Base-by-base conservation (phyloP, 30 jellyfish, hydroid and myxozoan species). In the Rhopilema esculentum region DNA sequence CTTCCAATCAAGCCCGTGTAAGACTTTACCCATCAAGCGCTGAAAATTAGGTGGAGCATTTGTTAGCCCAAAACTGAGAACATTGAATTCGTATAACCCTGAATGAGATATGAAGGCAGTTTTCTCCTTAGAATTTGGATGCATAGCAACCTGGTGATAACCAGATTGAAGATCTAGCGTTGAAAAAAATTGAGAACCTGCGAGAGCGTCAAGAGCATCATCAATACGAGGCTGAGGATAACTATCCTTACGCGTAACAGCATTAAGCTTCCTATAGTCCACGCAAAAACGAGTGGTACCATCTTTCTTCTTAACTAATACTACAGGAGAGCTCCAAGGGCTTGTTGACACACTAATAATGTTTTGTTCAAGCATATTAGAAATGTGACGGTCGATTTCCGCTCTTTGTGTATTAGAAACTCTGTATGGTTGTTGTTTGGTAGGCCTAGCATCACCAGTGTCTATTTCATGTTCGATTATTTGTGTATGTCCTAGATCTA, bases 281-380 rank as follows among this genome's bases (percentile, higher is more conserved):
- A 77, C 33, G 69, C 91, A 81, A 33, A 83, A 70, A 18, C 97
- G 89, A 23, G 76, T 25, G 50, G 73, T 23, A 19, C 95, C 96
- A 49, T 88, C 89, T 62, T 62, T 62, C 78, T 87, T 87, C 49
- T 64, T 29, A 29, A 80, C 92, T 16, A 77, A 70, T n/a, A 87
- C 94, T 25, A 40, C 76, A 22, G 95, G 96, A 22, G 89, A 17
- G 31, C 73, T 32, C 93, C 86, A 87, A 4, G 93, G 90, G 83
- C 94, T 79, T 21, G 33, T 17, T 27, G 73, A 24, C 20, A 48
- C 71, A 20, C 32, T 21, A 27, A 87, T 87, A 27, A 87, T 31
- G 49, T 51, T 79, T 15, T 87, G 62, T 8, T 79, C 64, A 17
- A 79, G 78, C 92, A 87, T 77, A 20, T 87, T 27, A 61, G 73